phyloP scores from a whole-genome alignment of 2,113 vertebrate species.

The Nerophis ophidion region DNA sequence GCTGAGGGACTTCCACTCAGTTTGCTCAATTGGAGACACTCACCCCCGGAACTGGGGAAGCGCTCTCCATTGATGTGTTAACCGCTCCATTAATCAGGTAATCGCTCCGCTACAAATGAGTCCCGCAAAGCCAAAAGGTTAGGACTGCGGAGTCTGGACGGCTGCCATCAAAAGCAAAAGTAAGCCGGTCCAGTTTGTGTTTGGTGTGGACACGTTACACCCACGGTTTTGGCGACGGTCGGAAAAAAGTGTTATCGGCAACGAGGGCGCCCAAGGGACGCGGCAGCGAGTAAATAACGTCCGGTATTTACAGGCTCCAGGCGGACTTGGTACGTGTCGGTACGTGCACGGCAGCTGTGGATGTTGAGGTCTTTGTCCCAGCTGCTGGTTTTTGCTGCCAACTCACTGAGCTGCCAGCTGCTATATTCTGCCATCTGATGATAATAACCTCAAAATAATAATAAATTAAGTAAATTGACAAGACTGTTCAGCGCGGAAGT shows the following conservation, averaged over 20 bases:
- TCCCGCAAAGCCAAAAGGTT: constrained; percentile 25
- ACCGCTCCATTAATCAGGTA: constrained; percentile 46
- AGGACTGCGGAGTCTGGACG: constrained; percentile 21
- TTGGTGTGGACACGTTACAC: constrained; percentile 7
- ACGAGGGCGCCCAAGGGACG: constrained; percentile 14
- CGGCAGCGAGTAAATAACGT: constrained; percentile 25
- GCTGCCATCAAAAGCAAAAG: constrained; percentile 19
- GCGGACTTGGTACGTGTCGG: constrained; percentile 4
- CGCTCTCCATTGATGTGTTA: constrained; percentile 28
- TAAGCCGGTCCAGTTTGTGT: constrained; percentile 28
- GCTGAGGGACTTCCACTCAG: constrained; percentile 26
- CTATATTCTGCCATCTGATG: constrained; percentile 29
- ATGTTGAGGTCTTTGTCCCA: constrained; percentile 37
- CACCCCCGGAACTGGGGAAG: constrained; percentile 20
- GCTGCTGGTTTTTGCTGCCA: constrained; percentile 56
- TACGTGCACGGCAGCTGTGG: constrained; percentile 39
- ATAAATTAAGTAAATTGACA: not conserved
- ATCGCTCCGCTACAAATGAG: constrained; percentile 29
- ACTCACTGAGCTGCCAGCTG: constrained; percentile 49
- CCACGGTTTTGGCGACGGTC: not conserved
- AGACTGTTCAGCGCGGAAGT: not conserved
- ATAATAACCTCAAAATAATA: constrained; percentile 16
- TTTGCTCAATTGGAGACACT: constrained; percentile 13
- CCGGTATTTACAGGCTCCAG: constrained; percentile 25
- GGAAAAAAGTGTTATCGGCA: constrained; percentile 8